Percentiles rank a stretch among this genome's conserved stretches.
phyloP scores from a whole-genome alignment of 1,140 invertebrate species.

The Cotesia typhae region DNA sequence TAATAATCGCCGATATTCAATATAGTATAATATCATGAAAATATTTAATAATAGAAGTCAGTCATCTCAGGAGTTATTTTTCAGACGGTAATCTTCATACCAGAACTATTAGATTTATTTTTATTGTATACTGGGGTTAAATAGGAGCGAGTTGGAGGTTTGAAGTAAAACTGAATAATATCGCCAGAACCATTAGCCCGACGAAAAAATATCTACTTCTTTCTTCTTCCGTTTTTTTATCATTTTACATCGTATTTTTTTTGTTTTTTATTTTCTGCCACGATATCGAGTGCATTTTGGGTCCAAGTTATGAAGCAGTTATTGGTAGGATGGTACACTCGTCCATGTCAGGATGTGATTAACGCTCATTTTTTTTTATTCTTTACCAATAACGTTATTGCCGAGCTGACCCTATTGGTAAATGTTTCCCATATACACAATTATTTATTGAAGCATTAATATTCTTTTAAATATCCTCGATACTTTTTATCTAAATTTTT shows the following conservation, averaged over 20 bases:
- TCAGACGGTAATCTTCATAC: too few relatives aligned
- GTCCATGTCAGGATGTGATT: slow-evolving; percentile 7
- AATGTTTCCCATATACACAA: neutral
- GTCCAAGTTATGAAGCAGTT: slow-evolving; percentile 19
- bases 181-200: neutral
- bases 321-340: slow-evolving; percentile 5
- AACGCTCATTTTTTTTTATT: slow-evolving; percentile 20
- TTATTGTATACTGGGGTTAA: neutral
- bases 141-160: neutral
- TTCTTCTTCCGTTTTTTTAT: neutral
- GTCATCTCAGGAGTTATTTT: too few relatives aligned
- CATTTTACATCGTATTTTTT: neutral
- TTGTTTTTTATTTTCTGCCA: neutral
- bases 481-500: too few relatives aligned
- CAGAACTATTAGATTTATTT: neutral
- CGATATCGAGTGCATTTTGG: neutral
- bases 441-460: neutral
- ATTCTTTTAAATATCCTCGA: neutral
- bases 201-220: slow-evolving; percentile 9
- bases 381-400: slow-evolving; percentile 10
- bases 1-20: too few relatives aligned
- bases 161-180: slow-evolving; percentile 7
- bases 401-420: neutral
- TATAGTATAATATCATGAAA: too few relatives aligned
- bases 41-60: too few relatives aligned